Conservation (phyloP, 2,113 vertebrate species). For the Melanostigma gelatinosum region DNA sequence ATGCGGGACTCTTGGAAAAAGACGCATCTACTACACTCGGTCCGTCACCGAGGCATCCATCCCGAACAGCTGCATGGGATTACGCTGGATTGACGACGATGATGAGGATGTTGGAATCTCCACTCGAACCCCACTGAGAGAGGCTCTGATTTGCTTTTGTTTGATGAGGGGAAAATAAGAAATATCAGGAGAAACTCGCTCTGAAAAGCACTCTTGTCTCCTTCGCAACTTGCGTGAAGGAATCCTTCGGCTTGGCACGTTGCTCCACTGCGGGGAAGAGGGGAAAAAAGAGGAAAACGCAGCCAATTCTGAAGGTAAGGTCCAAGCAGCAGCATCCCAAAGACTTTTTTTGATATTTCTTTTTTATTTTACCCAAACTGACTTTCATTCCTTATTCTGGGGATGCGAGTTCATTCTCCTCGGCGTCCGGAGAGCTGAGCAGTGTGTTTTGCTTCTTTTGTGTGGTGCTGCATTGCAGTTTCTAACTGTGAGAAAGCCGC, state of each 20-base stretch:
- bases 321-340: slow-evolving; percentile 32
- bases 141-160: neutral
- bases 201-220: slow-evolving; percentile 55
- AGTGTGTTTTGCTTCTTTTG: slow-evolving; percentile 59
- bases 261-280: slow-evolving; percentile 77
- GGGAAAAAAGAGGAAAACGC: slow-evolving; percentile 27
- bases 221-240: slow-evolving; percentile 73
- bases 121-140: slow-evolving; percentile 7
- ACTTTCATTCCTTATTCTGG: slow-evolving; percentile 19
- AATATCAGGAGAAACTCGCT: slow-evolving; percentile 49
- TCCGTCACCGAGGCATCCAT: slow-evolving; percentile 70
- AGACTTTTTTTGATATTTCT: slow-evolving; percentile 40
- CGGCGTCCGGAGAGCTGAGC: slow-evolving; percentile 63
- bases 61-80: slow-evolving; percentile 63
- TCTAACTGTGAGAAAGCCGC: slow-evolving; percentile 76
- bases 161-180: neutral
- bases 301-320: slow-evolving; percentile 69
- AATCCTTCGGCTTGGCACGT: slow-evolving; percentile 77
- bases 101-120: slow-evolving; percentile 53
- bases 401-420: slow-evolving; percentile 47
- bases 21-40: slow-evolving; percentile 77
- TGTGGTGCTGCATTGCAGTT: slow-evolving; percentile 86
- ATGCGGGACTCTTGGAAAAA: slow-evolving; percentile 89
- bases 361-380: slow-evolving; percentile 2
- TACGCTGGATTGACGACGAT: slow-evolving; percentile 37